Evolutionary conservation across 2,888 invertebrate species (phyloP).

Genomic region (Leptinotarsa haldemani): DNA sequence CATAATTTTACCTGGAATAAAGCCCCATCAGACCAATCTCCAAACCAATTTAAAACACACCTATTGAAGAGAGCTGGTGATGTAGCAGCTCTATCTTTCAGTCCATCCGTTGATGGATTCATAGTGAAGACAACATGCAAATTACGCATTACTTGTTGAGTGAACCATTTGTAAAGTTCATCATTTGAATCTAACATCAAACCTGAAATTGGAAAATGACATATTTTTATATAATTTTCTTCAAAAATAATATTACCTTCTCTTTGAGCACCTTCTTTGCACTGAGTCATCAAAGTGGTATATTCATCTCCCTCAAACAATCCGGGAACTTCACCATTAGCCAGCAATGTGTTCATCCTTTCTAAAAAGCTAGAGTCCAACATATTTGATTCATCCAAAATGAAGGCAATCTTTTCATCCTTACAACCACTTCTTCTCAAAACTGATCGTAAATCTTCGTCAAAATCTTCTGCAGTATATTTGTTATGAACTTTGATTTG

Average conservation of each 20-base stretch:
- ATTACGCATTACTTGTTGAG: slow-evolving; percentile 98
- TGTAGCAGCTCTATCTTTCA: slow-evolving; percentile 98
- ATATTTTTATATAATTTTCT: neutral
- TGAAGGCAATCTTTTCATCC: slow-evolving; percentile 99
- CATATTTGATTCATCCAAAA: slow-evolving; percentile 98
- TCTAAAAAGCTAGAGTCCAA: slow-evolving; percentile 98
- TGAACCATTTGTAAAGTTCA: slow-evolving; percentile 99
- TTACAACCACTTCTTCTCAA: slow-evolving; percentile 89
- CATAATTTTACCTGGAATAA: slow-evolving; percentile 78
- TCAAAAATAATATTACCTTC: slow-evolving; percentile 71
- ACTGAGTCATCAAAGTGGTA: slow-evolving; percentile 99
- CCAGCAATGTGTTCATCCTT: slow-evolving; percentile 97
- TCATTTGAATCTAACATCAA: slow-evolving; percentile 98
- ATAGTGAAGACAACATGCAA: slow-evolving; percentile 99
- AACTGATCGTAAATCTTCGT: slow-evolving; percentile 95
- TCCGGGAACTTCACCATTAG: slow-evolving; percentile 98
- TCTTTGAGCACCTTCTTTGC: slow-evolving; percentile 98
- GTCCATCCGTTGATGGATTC: slow-evolving; percentile 98
- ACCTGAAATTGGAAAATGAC: slow-evolving; percentile 62
- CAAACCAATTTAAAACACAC: slow-evolving; percentile 99
- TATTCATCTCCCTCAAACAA: slow-evolving; percentile 97
- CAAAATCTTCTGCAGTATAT: slow-evolving; percentile 98
- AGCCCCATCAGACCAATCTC: slow-evolving; percentile 98
- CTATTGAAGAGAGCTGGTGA: slow-evolving; percentile 99
- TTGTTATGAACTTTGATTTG: slow-evolving; percentile 99